Base-by-base conservation (phyloP, 2,113 vertebrate species). In the Sardina pilchardus region DNA sequence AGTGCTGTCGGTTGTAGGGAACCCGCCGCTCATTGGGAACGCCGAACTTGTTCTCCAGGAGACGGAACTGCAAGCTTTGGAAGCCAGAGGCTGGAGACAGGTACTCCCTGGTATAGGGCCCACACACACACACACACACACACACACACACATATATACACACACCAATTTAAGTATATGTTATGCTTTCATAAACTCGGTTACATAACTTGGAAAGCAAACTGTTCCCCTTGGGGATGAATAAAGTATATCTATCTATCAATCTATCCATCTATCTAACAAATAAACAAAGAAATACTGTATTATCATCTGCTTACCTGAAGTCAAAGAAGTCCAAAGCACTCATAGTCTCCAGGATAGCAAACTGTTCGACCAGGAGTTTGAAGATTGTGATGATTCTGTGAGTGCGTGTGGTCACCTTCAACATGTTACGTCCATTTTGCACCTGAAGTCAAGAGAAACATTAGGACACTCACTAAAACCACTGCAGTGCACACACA, bases 311-410 rank as follows among this genome's bases (percentile, higher is more conserved):
- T 47, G n/a, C 81, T 89, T 84, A 99, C 98, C 98, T 97, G 90
- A 99, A 99, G 88, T 99, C 97, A 86, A 96, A 98, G 89, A 99
- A 99, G 90, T 99, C 98, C 93, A 99, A 86, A 7, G 98, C 93
- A 2, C 97, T 99, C 98, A 99, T 99, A 3, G 98, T 99, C 92
- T 99, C 98, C 90, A 99, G 89, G 86, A 99, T 93, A 0, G 95
- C 91, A 90, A 99, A 99, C 91, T 99, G 98, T 81, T 99, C 97
- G 10, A 97, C 96, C 81, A 99, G 85, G 81, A 99, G 92, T 75
- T 95, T 96, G 81, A 99, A 93, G 86, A 99, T 99, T 91, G 96
- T 96, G 0, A 96, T 95, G 30, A 99, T 96, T 81, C 98, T 95
- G 88, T 99, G 95, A 86, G 97, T 97, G 36, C 97, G 95, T 36